Conservation (phyloP, 2,888 invertebrate species). For the Sphaerophoria taeniata region DNA sequence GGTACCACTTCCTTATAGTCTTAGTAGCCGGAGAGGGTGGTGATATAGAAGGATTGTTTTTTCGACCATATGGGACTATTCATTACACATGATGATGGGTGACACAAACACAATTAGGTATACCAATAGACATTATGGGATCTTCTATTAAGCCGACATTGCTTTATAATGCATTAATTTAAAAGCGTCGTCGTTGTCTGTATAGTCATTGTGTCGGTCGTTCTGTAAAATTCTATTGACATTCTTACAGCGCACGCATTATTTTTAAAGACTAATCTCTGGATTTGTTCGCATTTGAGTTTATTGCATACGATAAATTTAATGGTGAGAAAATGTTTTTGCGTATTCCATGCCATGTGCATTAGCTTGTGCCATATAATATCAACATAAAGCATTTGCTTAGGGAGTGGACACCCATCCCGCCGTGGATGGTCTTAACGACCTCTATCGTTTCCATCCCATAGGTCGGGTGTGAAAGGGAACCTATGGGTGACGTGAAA, state of each 20-base stretch:
- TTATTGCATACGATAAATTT: conserved; percentile 38
- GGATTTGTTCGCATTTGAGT: conserved; percentile 52
- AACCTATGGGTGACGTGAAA: too few relatives aligned
- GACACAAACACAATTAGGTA: conserved; percentile 70
- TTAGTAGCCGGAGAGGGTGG: conserved; percentile 46
- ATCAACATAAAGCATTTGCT: too few relatives aligned
- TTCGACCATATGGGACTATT: conserved; percentile 70
- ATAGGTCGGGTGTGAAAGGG: too few relatives aligned
- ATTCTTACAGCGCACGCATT: conserved; percentile 60
- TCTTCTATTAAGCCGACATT: conserved; percentile 60
- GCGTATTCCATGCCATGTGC: background rate
- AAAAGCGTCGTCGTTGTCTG: background rate
- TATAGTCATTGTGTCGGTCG: too few relatives aligned
- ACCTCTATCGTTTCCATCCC: too few relatives aligned
- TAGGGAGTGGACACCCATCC: too few relatives aligned
- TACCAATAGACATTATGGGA: conserved; percentile 68
- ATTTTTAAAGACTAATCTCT: conserved; percentile 61
- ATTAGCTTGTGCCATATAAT: too few relatives aligned
- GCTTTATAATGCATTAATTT: conserved; percentile 68
- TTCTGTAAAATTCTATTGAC: conserved; percentile 63
- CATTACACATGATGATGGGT: conserved; percentile 69
- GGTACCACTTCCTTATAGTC: conserved; percentile 20
- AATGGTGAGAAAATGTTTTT: conserved; percentile 35
- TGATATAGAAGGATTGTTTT: conserved; percentile 33
- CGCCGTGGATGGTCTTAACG: too few relatives aligned